phyloP scores from a whole-genome alignment of 64 coral and sea anemone species.

The Montipora cactus region DNA sequence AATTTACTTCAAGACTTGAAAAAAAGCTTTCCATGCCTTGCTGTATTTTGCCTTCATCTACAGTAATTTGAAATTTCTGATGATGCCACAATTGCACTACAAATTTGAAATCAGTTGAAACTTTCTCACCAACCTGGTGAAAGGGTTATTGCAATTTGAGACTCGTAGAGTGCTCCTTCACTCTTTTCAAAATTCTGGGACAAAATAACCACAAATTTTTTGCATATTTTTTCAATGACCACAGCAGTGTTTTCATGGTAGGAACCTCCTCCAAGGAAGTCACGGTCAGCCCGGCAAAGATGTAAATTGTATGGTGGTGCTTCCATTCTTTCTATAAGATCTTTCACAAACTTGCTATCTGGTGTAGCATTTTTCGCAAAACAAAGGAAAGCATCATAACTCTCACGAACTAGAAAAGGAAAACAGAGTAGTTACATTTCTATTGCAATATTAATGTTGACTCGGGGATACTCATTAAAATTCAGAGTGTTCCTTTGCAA shows the following conservation, averaged over 20 bases:
- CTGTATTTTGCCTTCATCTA: no score
- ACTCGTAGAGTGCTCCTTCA: neutral
- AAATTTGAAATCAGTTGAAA: no score
- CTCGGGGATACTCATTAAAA: no score
- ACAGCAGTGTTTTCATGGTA: conserved; percentile 10
- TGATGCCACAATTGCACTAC: no score
- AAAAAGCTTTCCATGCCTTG: no score
- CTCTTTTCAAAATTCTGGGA: conserved; percentile 13
- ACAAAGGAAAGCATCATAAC: conserved; percentile 27
- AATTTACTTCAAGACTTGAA: no score
- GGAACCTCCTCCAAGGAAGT: conserved; percentile 19
- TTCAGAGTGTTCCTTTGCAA: no score
- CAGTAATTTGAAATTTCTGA: neutral
- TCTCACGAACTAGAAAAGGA: neutral
- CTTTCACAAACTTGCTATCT: neutral
- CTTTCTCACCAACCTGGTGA: conserved; percentile 20
- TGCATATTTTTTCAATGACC: conserved; percentile 12
- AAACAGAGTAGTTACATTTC: neutral
- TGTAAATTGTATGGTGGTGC: neutral
- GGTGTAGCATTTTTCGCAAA: neutral
- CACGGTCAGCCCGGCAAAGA: conserved; percentile 5
- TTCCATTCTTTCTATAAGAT: conserved; percentile 10
- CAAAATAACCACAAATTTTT: conserved; percentile 18
- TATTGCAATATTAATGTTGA: no score
- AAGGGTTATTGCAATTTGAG: conserved; percentile 25